phyloP scores from a whole-genome alignment of 2,113 vertebrate species.

The Macrotus californicus region DNA sequence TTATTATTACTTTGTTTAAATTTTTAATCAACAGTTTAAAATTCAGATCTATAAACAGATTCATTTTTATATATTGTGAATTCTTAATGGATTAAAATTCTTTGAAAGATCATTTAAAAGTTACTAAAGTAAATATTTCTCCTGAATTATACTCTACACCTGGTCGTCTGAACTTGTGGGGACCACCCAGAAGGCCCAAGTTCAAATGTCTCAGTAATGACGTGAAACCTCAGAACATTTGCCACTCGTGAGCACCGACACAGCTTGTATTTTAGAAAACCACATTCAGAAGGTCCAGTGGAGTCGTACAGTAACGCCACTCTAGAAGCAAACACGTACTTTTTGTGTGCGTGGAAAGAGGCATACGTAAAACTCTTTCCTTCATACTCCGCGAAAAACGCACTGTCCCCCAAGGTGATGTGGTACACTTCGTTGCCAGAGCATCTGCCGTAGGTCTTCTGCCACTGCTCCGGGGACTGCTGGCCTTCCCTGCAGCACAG shows the following conservation, averaged over 20 bases:
- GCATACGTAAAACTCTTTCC: constrained; percentile 97
- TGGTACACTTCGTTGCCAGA: constrained; percentile 98
- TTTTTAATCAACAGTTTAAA: neutral
- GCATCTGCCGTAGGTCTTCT: constrained; percentile 95
- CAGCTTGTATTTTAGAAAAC: neutral
- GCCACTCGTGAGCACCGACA: neutral
- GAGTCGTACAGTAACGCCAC: neutral
- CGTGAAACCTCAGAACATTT: neutral
- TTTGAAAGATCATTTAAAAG: neutral
- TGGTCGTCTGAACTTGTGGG: neutral
- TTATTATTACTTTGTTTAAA: neutral
- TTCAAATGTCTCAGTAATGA: neutral
- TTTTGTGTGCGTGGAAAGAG: constrained; percentile 97
- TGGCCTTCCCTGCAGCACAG: constrained; percentile 89
- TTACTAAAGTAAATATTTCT: neutral
- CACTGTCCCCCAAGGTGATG: constrained; percentile 93
- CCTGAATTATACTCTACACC: neutral
- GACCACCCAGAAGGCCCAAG: neutral
- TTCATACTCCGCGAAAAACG: constrained; percentile 95
- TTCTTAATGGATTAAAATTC: neutral
- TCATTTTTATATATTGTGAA: neutral
- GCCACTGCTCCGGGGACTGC: constrained; percentile 95
- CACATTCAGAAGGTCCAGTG: neutral
- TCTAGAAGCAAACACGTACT: constrained; percentile 82
- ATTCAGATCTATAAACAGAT: neutral